A percentile compares a stretch with the other conserved stretches of the same genome.
Conservation (phyloP, 2,113 vertebrate species). For the Elephas maximus region DNA sequence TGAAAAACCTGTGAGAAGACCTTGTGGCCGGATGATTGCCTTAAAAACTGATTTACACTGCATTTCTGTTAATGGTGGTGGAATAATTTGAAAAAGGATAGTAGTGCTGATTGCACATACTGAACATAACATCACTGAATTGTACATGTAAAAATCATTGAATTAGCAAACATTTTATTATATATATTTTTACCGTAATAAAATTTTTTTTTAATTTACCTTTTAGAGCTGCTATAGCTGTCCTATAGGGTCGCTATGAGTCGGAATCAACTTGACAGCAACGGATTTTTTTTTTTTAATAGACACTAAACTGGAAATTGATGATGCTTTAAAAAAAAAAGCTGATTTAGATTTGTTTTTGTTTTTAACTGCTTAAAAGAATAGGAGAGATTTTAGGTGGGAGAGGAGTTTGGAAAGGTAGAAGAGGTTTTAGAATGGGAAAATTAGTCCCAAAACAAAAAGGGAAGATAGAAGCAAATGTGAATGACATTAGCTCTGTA, state of each 20-base stretch:
- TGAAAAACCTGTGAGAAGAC: neutral
- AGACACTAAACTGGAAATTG: neutral
- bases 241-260: too few relatives aligned
- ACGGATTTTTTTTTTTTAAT: too few relatives aligned
- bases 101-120: too few relatives aligned
- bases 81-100: too few relatives aligned
- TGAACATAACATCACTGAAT: too few relatives aligned
- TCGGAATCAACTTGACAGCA: too few relatives aligned
- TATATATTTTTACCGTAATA: neutral
- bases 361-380: neutral
- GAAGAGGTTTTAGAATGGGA: neutral
- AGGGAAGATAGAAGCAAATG: neutral
- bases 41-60: neutral
- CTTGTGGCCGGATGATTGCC: neutral
- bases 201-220: neutral
- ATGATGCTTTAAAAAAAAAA: neutral
- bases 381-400: neutral
- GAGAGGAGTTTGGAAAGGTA: neutral
- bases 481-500: accelerated
- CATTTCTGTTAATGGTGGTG: too few relatives aligned
- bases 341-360: neutral
- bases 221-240: neutral
- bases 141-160: neutral
- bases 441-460: neutral
- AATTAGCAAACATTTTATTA: neutral